Evolutionary conservation across 1,140 invertebrate genomes (phyloP).

Genomic region (Drosophila nigrodunni): DNA sequence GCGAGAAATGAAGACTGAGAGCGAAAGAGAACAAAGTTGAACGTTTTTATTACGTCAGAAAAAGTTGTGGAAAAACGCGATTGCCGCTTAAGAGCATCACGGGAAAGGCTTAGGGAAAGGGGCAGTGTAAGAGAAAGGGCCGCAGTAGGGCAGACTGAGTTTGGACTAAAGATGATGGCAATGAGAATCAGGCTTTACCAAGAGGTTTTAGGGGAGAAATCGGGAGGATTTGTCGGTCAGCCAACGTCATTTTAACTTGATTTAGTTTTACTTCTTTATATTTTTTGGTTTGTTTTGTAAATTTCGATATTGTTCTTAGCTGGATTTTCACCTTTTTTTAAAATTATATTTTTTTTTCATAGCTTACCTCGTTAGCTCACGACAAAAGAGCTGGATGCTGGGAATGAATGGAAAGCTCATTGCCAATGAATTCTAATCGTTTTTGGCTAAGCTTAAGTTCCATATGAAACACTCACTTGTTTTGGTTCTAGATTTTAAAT

Average conservation of each 20-base stretch:
- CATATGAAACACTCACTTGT: too few species aligned
- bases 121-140: neutral
- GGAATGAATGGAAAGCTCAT: neutral
- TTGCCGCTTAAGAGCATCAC: slow-evolving; percentile 76
- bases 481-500: neutral
- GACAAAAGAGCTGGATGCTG: neutral
- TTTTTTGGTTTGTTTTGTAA: slow-evolving; percentile 59
- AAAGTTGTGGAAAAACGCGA: slow-evolving; percentile 80
- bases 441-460: too few species aligned
- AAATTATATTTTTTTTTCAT: slow-evolving; percentile 14
- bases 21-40: slow-evolving; percentile 64
- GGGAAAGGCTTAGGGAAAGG: slow-evolving; percentile 6
- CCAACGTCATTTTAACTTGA: slow-evolving; percentile 60
- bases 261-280: slow-evolving; percentile 56
- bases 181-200: neutral
- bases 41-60: slow-evolving; percentile 79
- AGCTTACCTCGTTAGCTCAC: neutral
- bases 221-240: neutral
- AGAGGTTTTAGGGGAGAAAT: neutral
- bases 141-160: neutral
- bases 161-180: slow-evolving; percentile 24
- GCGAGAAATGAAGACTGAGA: slow-evolving; percentile 1
- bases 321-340: slow-evolving; percentile 33
- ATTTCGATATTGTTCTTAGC: slow-evolving; percentile 68
- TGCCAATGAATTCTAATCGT: too few species aligned